Conservation (phyloP, 2,113 vertebrate species). For the Anarhynchus alexandrinus region DNA sequence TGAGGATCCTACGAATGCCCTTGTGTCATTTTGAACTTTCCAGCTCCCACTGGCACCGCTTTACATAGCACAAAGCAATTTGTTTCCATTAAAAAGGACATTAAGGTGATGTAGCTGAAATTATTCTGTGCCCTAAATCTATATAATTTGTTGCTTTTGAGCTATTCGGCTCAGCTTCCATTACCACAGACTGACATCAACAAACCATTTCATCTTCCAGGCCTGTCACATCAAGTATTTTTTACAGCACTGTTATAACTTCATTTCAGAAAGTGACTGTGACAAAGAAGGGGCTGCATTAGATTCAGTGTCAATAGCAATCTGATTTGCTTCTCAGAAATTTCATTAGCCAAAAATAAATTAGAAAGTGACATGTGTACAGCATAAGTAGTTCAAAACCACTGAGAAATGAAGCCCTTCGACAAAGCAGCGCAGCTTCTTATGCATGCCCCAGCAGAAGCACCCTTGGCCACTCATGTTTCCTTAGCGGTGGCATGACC, state of each 20-base stretch:
- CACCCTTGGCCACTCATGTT: background rate
- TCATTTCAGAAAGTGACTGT: slow-evolving; percentile 44
- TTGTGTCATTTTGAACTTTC: slow-evolving; percentile 32
- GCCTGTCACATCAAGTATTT: slow-evolving; percentile 50
- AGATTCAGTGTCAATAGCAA: slow-evolving; percentile 19
- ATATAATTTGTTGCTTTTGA: slow-evolving; percentile 45
- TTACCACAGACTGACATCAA: slow-evolving; percentile 37
- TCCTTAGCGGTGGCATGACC: rapidly evolving
- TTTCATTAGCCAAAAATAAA: slow-evolving; percentile 44
- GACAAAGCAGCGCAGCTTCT: background rate
- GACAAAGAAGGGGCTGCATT: slow-evolving; percentile 35
- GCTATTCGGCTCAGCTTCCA: slow-evolving; percentile 16
- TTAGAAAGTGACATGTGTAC: background rate
- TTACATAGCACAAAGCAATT: slow-evolving; percentile 18
- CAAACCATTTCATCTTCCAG: slow-evolving; percentile 49
- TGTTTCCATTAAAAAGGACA: slow-evolving; percentile 47
- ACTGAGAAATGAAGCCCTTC: background rate
- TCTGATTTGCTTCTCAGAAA: slow-evolving; percentile 44
- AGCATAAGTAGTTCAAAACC: background rate
- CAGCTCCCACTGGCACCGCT: background rate
- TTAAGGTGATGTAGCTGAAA: slow-evolving; percentile 22
- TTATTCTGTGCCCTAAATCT: slow-evolving; percentile 35
- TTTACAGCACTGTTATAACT: slow-evolving; percentile 29
- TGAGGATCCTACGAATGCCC: background rate
- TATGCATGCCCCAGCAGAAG: background rate